These are phyloP conservation scores for Cephalopterus ornatus DNA, from an alignment of 2,113 vertebrate genomes.

Conservation along the genomic window DNA sequence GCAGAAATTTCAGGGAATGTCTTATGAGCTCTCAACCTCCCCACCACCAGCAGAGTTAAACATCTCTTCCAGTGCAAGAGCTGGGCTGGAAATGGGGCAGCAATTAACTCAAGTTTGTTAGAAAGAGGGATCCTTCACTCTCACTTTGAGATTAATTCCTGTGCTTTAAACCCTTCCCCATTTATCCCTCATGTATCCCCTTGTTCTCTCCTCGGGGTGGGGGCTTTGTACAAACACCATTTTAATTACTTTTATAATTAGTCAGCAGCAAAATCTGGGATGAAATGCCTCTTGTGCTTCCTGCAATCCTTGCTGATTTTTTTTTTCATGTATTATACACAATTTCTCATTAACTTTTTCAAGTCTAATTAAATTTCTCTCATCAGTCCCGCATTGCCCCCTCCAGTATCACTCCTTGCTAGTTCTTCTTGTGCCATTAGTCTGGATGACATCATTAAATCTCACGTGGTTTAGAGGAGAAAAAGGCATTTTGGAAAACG, in stretches of 20 bases:
- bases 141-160: background rate
- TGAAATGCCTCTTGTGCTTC: background rate
- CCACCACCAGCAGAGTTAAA: background rate
- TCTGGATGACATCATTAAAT: background rate
- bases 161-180: background rate
- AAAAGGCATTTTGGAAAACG: background rate
- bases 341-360: background rate
- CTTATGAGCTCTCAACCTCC: background rate
- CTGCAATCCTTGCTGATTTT: background rate
- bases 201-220: slow-evolving; percentile 11
- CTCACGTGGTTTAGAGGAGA: background rate
- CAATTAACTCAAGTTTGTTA: background rate
- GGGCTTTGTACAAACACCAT: background rate
- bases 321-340: background rate
- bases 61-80: background rate
- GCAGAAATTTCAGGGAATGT: background rate
- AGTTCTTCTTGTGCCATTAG: background rate
- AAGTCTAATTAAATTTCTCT: background rate
- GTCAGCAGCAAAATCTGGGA: slow-evolving; percentile 28
- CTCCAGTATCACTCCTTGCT: background rate
- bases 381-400: background rate
- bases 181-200: background rate
- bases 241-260: slow-evolving; percentile 70
- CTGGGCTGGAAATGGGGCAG: background rate
- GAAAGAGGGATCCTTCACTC: background rate